These are phyloP conservation scores for Benthosema pterotum DNA, from an alignment of 2,797 vertebrate genomes.

Conservation along the genomic window DNA sequence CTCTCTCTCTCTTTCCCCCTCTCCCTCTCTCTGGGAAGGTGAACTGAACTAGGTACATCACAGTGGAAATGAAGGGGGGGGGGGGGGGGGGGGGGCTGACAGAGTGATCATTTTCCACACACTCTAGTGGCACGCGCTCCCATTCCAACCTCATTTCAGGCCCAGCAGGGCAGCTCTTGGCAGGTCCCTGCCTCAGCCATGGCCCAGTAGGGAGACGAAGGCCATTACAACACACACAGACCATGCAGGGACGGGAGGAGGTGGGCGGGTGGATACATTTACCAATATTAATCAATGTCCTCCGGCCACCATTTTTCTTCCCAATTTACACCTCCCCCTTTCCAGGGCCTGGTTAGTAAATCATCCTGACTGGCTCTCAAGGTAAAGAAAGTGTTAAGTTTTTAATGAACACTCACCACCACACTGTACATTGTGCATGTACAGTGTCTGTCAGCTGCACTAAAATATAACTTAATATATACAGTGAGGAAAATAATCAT, in stretches of 20 bases:
- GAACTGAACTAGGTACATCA: conserved; percentile 89
- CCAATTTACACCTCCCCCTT: conserved; percentile 88
- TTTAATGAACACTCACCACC: conserved; percentile 82
- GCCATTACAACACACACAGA: conserved; percentile 90
- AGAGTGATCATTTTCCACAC: conserved; percentile 90
- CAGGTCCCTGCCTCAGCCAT: conserved; percentile 85
- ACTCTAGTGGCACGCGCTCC: conserved; percentile 86
- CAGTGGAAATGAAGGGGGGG: conserved; percentile 87
- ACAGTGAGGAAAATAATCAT: no score
- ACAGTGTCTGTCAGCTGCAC: conserved; percentile 77
- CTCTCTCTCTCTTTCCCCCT: neutral
- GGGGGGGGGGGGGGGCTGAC: no score
- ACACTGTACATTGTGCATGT: conserved; percentile 68
- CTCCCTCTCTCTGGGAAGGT: conserved; percentile 74
- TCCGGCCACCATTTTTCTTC: conserved; percentile 87
- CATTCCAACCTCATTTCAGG: conserved; percentile 94
- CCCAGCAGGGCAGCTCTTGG: conserved; percentile 93
- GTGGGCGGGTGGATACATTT: conserved; percentile 79
- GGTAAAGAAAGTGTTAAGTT: conserved; percentile 83
- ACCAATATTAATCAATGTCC: conserved; percentile 98
- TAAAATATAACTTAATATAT: conserved; percentile 90
- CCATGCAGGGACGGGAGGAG: conserved; percentile 29
- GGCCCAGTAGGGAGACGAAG: conserved; percentile 72
- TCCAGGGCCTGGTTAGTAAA: conserved; percentile 86
- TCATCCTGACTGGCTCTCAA: conserved; percentile 75